A percentile compares a stretch with the other conserved stretches of the same genome.
These are phyloP conservation scores for Tineola bisselliella DNA, from an alignment of 2,888 invertebrate species.

Conservation along the genomic window DNA sequence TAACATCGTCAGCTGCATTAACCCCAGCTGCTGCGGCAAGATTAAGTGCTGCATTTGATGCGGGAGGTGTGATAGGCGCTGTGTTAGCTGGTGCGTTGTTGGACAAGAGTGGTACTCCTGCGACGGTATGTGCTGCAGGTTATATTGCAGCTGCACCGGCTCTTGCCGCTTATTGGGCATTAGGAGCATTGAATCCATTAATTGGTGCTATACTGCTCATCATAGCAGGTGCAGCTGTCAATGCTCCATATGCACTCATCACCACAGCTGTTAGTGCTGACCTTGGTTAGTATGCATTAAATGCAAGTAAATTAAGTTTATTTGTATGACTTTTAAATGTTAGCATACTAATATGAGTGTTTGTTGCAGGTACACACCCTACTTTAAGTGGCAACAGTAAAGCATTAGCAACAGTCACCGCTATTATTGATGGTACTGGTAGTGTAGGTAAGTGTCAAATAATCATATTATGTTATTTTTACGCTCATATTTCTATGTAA, in stretches of 20 bases:
- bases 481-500: no score
- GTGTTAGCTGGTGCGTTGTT: slow-evolving; percentile 87
- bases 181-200: slow-evolving; percentile 52
- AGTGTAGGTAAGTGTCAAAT: slow-evolving; percentile 72
- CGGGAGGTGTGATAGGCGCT: slow-evolving; percentile 91
- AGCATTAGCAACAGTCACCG: slow-evolving; percentile 96
- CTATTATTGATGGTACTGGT: slow-evolving; percentile 97
- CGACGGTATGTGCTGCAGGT: slow-evolving; percentile 87
- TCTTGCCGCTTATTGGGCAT: not conserved
- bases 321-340: not conserved
- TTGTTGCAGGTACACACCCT: slow-evolving; percentile 75
- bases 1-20: slow-evolving; percentile 62
- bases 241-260: slow-evolving; percentile 95
- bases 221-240: slow-evolving; percentile 84
- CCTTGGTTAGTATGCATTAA: slow-evolving; percentile 68
- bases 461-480: no score
- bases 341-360: not conserved
- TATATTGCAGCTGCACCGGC: slow-evolving; percentile 82
- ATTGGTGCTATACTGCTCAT: slow-evolving; percentile 64
- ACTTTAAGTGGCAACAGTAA: slow-evolving; percentile 85
- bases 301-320: not conserved
- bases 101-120: slow-evolving; percentile 85
- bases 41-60: slow-evolving; percentile 84
- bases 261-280: slow-evolving; percentile 97
- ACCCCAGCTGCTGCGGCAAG: slow-evolving; percentile 43